Base-by-base conservation (phyloP, 2,888 invertebrate species). In the Drosophila hamatofila region DNA sequence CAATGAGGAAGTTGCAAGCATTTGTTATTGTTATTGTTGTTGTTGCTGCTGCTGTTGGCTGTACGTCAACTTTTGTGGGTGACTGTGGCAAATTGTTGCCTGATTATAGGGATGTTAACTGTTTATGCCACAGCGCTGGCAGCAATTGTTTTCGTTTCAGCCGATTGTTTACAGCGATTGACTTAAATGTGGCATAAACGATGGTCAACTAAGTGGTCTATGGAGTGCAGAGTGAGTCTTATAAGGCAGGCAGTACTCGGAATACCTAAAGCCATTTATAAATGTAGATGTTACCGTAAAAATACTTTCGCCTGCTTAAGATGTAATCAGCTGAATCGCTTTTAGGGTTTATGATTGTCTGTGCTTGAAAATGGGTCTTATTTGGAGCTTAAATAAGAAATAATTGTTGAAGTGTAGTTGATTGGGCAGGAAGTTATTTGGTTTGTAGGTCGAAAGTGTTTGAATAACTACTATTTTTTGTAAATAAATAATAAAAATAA, bases 81-180 rank as follows among this genome's bases (percentile, higher is more conserved):
- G 86, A 86, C 78, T 84, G 72, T 86, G 83, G 86, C 80, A 83
- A 83, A 85, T 76, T 68, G 78, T 65, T 78, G 71, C 59, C 77
- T 83, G 83, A 83, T 83, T 83, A 84, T 81, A 80, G 80, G 80
- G 67, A 72, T 80, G 67, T 71, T 80, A 68, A 62, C 69, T 70
- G 65, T 67, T 63, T 54, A 67, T 68, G 69, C 66, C 57, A 51
- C 63, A 65, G 35, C 52, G 75, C 52, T 63, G 62, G 48, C 48
- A 62, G 73, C 65, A 52, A 51, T 52, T 51, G 23, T 37, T 60
- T 51, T 35, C 33, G 3, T 35, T 52, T 23, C 23, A 37, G 33
- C 35, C 54, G 67, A 46, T 52, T 54, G 57, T 42, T 67, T 23
- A 54, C 27, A 8, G 41, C 42, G 74, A 72, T 78, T 63, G 65